These are phyloP conservation scores for Clarias platycephalus DNA, from an alignment of 2,797 vertebrate species.

Conservation along the genomic window DNA sequence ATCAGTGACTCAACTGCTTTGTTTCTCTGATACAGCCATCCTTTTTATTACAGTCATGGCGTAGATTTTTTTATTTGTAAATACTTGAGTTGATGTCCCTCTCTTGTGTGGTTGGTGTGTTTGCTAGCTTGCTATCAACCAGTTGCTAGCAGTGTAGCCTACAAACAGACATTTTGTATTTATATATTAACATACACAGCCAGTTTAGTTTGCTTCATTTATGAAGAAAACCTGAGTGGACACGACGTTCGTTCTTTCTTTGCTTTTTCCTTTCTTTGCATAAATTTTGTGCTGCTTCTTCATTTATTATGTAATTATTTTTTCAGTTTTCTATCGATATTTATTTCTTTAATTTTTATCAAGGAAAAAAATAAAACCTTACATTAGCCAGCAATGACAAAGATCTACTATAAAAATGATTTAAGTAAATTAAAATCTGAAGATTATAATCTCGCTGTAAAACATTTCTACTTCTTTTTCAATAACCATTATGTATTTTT, in stretches of 20 bases:
- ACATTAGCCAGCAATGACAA: background rate
- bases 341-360: background rate
- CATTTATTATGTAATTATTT: background rate
- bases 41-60: background rate
- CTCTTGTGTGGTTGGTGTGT: background rate
- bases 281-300: background rate
- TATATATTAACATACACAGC: background rate
- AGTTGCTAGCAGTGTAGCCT: background rate
- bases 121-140: background rate
- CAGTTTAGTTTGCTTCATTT: background rate
- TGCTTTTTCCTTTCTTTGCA: background rate
- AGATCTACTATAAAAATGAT: background rate
- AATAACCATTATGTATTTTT: background rate
- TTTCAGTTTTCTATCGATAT: background rate
- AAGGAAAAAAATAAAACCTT: background rate
- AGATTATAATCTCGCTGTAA: too few species aligned
- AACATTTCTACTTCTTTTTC: background rate
- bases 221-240: background rate
- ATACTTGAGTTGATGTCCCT: background rate
- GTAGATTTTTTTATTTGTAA: background rate
- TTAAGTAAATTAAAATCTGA: too few species aligned
- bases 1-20: background rate
- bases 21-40: background rate
- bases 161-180: background rate
- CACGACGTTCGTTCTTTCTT: background rate